Evolutionary conservation across 1,140 invertebrate genomes (phyloP).

Genomic region (Cherax destructor): DNA sequence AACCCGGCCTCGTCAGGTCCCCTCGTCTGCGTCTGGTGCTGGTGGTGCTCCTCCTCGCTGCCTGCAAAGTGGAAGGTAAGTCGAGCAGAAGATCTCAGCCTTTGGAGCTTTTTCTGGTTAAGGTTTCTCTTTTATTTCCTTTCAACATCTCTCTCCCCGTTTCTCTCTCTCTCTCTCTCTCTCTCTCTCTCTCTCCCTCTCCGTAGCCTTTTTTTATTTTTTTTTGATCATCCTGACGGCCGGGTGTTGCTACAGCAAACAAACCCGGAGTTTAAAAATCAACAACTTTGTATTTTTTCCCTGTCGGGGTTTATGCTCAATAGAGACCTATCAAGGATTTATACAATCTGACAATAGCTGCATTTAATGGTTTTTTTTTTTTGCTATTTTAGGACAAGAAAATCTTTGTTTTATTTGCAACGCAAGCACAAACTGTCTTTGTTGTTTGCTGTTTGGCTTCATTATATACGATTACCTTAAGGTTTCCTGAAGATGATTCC

Average conservation of each 20-base stretch:
- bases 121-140: background rate
- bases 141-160: background rate
- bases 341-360: background rate
- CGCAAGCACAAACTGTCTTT: no score
- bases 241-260: background rate
- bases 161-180: constrained; percentile 4
- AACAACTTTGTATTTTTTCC: background rate
- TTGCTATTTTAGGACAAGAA: background rate
- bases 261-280: background rate
- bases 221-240: background rate
- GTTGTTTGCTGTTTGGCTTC: no score
- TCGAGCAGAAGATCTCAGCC: background rate
- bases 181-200: constrained; percentile 18
- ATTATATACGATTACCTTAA: no score
- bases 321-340: background rate
- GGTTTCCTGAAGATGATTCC: no score
- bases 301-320: background rate
- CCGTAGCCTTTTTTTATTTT: background rate
- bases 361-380: background rate
- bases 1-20: constrained; percentile 3
- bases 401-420: background rate
- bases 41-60: constrained; percentile 17
- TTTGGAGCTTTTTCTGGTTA: background rate
- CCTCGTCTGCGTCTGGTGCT: constrained; percentile 27
- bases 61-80: constrained; percentile 28